A percentile compares a stretch with the other conserved stretches of the same genome.
These are phyloP conservation scores for Etheostoma spectabile DNA, from an alignment of 2,113 vertebrate species.

Conservation along the genomic window DNA sequence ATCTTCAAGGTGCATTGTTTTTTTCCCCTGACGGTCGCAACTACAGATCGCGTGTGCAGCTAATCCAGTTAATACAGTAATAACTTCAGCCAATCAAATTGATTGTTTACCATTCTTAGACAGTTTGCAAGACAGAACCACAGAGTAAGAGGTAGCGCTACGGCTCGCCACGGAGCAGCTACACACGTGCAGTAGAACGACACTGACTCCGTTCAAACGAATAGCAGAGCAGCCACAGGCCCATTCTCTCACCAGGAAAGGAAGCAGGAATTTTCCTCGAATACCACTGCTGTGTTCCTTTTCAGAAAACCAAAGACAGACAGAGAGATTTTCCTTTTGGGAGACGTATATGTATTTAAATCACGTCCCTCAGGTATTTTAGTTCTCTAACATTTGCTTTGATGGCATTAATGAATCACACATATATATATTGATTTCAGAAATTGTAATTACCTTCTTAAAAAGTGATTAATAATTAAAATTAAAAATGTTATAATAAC, in stretches of 20 bases:
- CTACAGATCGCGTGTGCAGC: neutral
- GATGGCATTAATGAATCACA: neutral
- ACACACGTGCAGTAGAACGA: neutral
- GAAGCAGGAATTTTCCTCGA: neutral
- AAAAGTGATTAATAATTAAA: neutral
- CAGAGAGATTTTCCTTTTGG: conserved; percentile 13
- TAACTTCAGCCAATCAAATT: neutral
- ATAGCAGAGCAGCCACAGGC: neutral
- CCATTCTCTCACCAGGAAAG: neutral
- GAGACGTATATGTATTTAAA: neutral
- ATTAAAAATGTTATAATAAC: neutral
- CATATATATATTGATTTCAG: neutral
- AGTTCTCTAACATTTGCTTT: neutral
- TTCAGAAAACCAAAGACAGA: conserved; percentile 1
- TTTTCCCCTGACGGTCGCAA: neutral
- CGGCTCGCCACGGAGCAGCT: neutral
- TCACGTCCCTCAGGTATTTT: neutral
- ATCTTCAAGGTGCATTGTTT: neutral
- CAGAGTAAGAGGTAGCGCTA: neutral
- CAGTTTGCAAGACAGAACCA: neutral
- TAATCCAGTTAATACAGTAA: neutral
- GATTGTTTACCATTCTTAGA: neutral
- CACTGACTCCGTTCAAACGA: neutral
- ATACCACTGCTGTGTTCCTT: neutral
- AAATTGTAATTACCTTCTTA: neutral